These are phyloP conservation scores for Dipodomys merriami DNA, from an alignment of 2,113 vertebrate genomes.

Conservation along the genomic window DNA sequence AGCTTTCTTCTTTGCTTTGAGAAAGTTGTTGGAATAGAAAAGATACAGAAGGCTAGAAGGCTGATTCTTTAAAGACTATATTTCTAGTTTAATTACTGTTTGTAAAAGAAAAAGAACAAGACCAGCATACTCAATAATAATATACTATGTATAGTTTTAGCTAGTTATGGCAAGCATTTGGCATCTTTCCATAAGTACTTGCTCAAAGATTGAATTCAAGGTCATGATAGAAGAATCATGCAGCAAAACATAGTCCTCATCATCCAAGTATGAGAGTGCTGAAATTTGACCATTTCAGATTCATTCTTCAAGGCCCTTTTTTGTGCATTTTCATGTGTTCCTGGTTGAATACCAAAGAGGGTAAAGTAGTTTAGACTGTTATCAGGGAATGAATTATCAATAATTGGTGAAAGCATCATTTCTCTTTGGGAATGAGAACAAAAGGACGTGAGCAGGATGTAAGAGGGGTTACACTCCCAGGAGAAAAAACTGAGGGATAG, in stretches of 20 bases:
- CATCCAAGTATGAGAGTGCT: background rate
- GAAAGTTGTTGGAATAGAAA: constrained; percentile 33
- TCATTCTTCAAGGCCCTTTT: background rate
- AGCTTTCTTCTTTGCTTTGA: constrained; percentile 37
- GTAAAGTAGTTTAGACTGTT: background rate
- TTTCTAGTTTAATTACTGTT: constrained; percentile 49
- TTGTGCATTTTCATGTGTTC: background rate
- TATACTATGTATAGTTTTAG: background rate
- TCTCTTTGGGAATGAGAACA: background rate
- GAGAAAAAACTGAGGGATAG: too few species aligned
- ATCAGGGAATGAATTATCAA: background rate
- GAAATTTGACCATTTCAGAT: background rate
- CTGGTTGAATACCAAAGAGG: background rate
- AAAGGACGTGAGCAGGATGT: background rate
- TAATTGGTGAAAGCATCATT: background rate
- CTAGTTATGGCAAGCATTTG: background rate
- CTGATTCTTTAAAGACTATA: background rate
- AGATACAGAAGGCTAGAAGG: constrained; percentile 7
- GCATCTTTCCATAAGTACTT: background rate
- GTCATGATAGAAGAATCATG: background rate
- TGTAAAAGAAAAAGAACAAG: background rate
- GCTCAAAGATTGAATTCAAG: background rate
- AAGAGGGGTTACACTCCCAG: background rate
- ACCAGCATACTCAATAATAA: background rate
- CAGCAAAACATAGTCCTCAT: background rate